Conservation (phyloP, 1,140 invertebrate species). For the Gryon sp. region DNA sequence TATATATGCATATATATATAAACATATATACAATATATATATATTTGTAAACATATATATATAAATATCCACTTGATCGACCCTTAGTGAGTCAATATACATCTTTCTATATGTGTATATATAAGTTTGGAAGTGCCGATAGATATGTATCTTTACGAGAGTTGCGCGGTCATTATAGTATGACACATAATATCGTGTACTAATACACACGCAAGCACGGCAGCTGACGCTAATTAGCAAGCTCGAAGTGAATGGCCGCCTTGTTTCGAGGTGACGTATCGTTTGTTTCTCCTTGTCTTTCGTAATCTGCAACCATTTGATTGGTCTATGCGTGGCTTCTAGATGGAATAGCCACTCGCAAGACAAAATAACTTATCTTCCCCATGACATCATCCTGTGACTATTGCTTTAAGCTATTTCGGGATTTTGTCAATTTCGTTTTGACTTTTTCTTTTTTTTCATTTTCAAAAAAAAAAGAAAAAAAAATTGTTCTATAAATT, state of each 20-base stretch:
- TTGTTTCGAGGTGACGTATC: slow-evolving; percentile 69
- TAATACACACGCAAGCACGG: slow-evolving; percentile 58
- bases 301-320: slow-evolving; percentile 38
- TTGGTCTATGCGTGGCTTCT: slow-evolving; percentile 47
- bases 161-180: slow-evolving; percentile 24
- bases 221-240: slow-evolving; percentile 73
- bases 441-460: too few species aligned
- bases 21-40: too few species aligned
- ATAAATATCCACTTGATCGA: slow-evolving; percentile 57
- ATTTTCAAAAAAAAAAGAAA: too few species aligned
- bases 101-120: background rate
- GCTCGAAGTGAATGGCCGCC: slow-evolving; percentile 70
- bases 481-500: too few species aligned
- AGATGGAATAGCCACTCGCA: slow-evolving; percentile 21
- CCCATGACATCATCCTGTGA: too few species aligned
- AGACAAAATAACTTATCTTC: slow-evolving; percentile 11
- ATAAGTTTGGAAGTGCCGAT: slow-evolving; percentile 48
- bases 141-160: slow-evolving; percentile 39
- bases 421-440: background rate
- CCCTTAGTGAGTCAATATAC: slow-evolving; percentile 21
- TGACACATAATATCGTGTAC: slow-evolving; percentile 59
- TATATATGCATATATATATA: too few species aligned
- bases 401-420: too few species aligned
- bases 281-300: slow-evolving; percentile 58
- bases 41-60: too few species aligned